These are phyloP conservation scores for Chauna torquata DNA, from an alignment of 2,113 vertebrate species.

Conservation along the genomic window DNA sequence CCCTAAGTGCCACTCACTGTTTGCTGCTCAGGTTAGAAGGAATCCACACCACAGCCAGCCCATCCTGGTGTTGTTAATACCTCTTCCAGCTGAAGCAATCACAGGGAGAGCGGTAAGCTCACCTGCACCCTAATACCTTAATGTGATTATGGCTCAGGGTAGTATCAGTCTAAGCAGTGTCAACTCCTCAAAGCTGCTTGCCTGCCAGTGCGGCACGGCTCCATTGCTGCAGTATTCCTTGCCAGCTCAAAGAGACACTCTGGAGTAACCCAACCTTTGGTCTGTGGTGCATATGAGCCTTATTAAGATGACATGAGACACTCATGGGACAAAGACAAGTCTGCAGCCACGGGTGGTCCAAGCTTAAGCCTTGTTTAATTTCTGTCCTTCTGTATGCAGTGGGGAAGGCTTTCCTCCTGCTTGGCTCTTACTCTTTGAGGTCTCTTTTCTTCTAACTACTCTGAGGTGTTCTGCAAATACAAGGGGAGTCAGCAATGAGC, in stretches of 20 bases:
- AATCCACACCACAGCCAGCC: background rate
- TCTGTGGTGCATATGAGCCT: background rate
- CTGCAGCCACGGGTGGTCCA: background rate
- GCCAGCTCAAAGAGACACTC: background rate
- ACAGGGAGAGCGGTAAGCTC: background rate
- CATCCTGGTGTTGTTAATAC: background rate
- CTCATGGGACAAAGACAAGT: background rate
- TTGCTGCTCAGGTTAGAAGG: background rate
- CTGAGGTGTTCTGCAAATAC: fast-evolving
- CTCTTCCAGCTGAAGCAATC: background rate
- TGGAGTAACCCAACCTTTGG: background rate
- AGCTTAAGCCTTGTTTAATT: background rate
- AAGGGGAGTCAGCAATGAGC: fast-evolving
- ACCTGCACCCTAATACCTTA: background rate
- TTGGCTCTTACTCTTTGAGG: background rate
- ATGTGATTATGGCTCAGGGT: background rate
- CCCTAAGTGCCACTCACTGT: background rate
- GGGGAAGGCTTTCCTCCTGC: background rate
- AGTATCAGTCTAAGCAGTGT: background rate
- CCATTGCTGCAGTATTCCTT: background rate
- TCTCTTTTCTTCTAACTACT: background rate
- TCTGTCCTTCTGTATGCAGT: fast-evolving
- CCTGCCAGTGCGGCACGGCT: background rate
- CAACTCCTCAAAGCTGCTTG: background rate
- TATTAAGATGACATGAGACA: background rate